phyloP scores from a whole-genome alignment of 35 echinoderm and acorn worm genomes.

The Holothuria glaberrima region DNA sequence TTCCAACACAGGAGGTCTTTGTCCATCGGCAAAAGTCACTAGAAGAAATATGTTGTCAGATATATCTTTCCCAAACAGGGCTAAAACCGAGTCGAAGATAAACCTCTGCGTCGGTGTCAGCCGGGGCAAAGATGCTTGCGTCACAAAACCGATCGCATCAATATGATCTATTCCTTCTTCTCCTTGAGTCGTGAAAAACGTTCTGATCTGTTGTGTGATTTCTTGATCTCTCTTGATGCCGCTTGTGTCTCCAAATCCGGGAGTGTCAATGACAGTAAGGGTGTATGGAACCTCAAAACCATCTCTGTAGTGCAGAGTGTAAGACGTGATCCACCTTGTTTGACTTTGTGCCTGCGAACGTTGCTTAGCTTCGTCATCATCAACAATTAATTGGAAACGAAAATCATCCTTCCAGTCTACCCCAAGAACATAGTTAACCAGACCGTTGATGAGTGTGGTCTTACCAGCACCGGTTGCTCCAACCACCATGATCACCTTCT shows the following conservation, averaged over 20 bases:
- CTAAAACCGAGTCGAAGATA: slow-evolving; percentile 69
- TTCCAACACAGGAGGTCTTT: slow-evolving; percentile 63
- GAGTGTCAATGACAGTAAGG: slow-evolving; percentile 79
- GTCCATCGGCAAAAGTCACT: slow-evolving; percentile 66
- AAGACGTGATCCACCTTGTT: slow-evolving; percentile 67
- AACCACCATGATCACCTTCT: slow-evolving; percentile 75
- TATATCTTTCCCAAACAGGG: slow-evolving; percentile 73
- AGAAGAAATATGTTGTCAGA: slow-evolving; percentile 64
- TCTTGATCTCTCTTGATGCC: slow-evolving; percentile 74
- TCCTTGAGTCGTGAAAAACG: slow-evolving; percentile 57
- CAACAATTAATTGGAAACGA: slow-evolving; percentile 67
- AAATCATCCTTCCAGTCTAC: slow-evolving; percentile 72
- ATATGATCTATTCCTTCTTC: slow-evolving; percentile 60
- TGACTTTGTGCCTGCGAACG: slow-evolving; percentile 65
- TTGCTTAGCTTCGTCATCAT: neutral
- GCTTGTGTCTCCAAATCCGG: slow-evolving; percentile 79
- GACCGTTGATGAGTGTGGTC: slow-evolving; percentile 68
- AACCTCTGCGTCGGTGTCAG: slow-evolving; percentile 60
- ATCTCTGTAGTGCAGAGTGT: slow-evolving; percentile 63
- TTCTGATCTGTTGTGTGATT: slow-evolving; percentile 68
- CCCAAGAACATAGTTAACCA: slow-evolving; percentile 71
- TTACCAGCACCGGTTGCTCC: slow-evolving; percentile 82
- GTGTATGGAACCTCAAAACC: slow-evolving; percentile 48
- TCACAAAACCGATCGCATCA: slow-evolving; percentile 69
- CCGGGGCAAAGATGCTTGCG: slow-evolving; percentile 56